These are phyloP conservation scores for Procavia capensis DNA, from an alignment of 2,113 vertebrate genomes.

Conservation along the genomic window DNA sequence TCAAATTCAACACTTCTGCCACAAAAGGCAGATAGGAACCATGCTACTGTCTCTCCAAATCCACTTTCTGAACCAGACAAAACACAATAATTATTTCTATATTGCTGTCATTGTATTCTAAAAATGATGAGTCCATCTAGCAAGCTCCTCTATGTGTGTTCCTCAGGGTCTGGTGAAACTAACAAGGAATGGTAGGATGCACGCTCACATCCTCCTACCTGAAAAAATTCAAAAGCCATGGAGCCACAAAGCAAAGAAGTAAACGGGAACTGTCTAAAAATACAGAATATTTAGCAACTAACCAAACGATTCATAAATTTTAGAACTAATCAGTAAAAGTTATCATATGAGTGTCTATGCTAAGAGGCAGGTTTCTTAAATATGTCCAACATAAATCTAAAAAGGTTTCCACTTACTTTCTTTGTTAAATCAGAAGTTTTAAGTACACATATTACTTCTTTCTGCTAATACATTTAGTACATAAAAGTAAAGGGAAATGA, in stretches of 20 bases:
- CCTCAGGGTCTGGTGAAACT: not conserved
- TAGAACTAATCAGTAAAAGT: not conserved
- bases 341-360: conserved; percentile 22
- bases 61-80: conserved; percentile 12
- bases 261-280: not conserved
- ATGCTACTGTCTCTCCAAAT: not conserved
- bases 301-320: conserved; percentile 13
- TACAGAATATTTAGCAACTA: conserved; percentile 8
- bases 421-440: not conserved
- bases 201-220: not conserved
- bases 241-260: not conserved
- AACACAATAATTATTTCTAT: conserved; percentile 7
- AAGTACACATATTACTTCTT: not conserved
- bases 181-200: not conserved
- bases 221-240: not conserved
- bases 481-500: not conserved
- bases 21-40: not conserved
- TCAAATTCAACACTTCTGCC: not conserved
- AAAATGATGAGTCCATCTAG: not conserved
- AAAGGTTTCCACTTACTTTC: not conserved
- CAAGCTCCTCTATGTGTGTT: not conserved
- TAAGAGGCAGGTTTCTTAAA: conserved; percentile 33
- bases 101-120: not conserved
- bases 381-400: not conserved
- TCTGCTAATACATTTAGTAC: not conserved